A percentile compares a stretch with the other conserved stretches of the same genome.
phyloP scores from a whole-genome alignment of 2,797 vertebrate genomes.

The Dendrocincla fuliginosa region DNA sequence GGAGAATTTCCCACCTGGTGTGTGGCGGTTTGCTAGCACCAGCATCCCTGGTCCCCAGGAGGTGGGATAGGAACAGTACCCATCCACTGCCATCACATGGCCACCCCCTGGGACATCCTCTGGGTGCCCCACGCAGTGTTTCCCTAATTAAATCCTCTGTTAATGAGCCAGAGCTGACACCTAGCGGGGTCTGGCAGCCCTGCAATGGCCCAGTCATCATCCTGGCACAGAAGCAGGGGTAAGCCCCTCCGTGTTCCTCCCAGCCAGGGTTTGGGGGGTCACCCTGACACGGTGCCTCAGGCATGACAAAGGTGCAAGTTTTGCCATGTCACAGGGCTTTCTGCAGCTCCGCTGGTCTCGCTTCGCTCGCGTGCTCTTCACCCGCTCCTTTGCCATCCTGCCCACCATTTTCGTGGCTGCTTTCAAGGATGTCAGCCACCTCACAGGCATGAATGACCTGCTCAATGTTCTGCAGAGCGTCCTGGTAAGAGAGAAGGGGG shows the following conservation, averaged over 20 bases:
- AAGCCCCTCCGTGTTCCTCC: fast-evolving
- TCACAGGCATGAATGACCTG: conserved; percentile 79
- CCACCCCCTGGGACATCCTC: background rate
- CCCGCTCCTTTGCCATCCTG: conserved; percentile 79
- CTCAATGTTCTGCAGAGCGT: conserved; percentile 83
- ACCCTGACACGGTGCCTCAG: fast-evolving
- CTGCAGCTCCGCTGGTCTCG: conserved; percentile 79
- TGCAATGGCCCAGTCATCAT: background rate
- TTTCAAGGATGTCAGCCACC: conserved; percentile 74
- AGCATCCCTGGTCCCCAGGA: background rate
- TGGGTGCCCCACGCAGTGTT: background rate
- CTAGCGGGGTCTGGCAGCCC: background rate
- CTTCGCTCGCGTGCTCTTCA: conserved; percentile 77
- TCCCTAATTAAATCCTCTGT: background rate
- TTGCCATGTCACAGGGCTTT: conserved; percentile 69
- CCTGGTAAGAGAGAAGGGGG: conserved; percentile 68
- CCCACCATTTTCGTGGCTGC: conserved; percentile 76
- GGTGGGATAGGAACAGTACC: background rate
- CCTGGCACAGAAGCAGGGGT: background rate
- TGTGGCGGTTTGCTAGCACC: background rate
- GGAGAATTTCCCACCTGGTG: background rate
- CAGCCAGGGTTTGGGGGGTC: background rate
- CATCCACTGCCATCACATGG: background rate
- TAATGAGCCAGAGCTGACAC: conserved; percentile 12
- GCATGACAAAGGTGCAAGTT: background rate